Percentiles rank a stretch among this genome's conserved stretches.
These are phyloP conservation scores for Sparidentex hasta DNA, from an alignment of 2,797 vertebrate genomes.

Conservation along the genomic window DNA sequence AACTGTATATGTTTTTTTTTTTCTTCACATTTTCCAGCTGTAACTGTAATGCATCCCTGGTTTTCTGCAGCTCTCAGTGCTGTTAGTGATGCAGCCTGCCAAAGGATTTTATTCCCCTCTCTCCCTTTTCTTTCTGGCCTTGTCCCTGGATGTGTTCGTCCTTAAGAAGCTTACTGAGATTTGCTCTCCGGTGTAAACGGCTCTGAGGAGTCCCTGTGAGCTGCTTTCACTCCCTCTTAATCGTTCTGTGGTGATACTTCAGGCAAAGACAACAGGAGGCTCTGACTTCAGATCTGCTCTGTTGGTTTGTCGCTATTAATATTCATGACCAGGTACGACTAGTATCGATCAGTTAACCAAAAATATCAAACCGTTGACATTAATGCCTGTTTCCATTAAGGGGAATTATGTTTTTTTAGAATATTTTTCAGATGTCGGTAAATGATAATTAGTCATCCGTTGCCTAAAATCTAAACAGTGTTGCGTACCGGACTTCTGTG, in stretches of 20 bases:
- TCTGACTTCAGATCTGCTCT: not conserved
- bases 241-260: not conserved
- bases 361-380: accelerated
- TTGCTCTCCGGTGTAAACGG: constrained; percentile 40
- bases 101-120: not conserved
- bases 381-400: not conserved
- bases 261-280: not conserved
- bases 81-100: not conserved
- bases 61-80: not conserved
- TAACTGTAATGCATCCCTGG: not conserved
- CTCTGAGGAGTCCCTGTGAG: constrained; percentile 22
- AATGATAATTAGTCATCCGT: not conserved
- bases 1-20: not conserved
- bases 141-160: constrained; percentile 25
- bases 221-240: constrained; percentile 16
- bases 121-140: constrained; percentile 1
- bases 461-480: too few species aligned
- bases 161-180: constrained; percentile 60
- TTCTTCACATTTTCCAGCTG: too few species aligned
- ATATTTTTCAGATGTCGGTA: not conserved
- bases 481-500: not conserved
- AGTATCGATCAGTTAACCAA: not conserved
- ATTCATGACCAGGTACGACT: not conserved
- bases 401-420: not conserved
- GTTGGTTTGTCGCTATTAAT: not conserved